Base-by-base conservation (phyloP, 2,797 vertebrate genomes). In the Rhincodon typus region DNA sequence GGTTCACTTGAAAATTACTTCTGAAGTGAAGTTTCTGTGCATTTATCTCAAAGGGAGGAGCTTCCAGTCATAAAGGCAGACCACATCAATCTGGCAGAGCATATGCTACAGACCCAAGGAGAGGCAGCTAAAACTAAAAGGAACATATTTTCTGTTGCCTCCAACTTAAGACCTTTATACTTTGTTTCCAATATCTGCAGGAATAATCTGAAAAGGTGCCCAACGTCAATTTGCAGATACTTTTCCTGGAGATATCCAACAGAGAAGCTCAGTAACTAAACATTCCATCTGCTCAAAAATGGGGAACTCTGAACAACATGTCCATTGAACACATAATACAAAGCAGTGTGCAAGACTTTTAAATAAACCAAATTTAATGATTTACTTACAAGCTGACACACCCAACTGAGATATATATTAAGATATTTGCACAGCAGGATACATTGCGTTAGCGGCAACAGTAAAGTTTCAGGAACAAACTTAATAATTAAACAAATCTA, bases 401-500 rank as follows among this genome's bases (percentile, higher is more conserved):
- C 82, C 79, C 25, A 46, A 42, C 4, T 46, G 19, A 84, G 17
- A 17, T n/a, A 66, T 67, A 15, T 12, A 21, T 8, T 38, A 8
- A 91, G 17, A 3, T 17, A 23, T 8, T 91, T 46, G 82, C 82
- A 66, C 19, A 23, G 57, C 53, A 38, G 88, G 3, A 67, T 17
- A 67, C 38, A n/a, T 57, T 7, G 57, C 57, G 12, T 21, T 91
- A 66, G 88, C 5, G 66, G 57, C 88, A 91, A 66, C 2, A 91
- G 30, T 21, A 19, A 38, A 17, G 15, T 66, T n/a, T 34, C 88
- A 38, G 34, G 57, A n/a, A 66, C 21, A 46, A 84, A 7, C 38
- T 84, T 91, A 91, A 66, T 91, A 67, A 91, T 91, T 66, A 91
- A 91, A 66, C n/a, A 91, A 91, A 67, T 1, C 30, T 62, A 90